Base-by-base conservation (phyloP, 2,113 vertebrate species). In the Eurypyga helias region DNA sequence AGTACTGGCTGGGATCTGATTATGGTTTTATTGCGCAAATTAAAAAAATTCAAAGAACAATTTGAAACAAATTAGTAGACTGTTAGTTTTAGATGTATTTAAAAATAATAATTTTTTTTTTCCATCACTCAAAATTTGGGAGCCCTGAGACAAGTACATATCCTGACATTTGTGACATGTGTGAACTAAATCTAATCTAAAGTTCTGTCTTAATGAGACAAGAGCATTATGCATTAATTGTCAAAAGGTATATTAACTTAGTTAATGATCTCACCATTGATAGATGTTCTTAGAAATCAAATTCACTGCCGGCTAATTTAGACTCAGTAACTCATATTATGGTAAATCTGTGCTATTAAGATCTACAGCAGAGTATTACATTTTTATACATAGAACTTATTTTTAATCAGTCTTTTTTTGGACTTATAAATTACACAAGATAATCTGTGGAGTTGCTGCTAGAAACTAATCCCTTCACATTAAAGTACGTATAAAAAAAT, bases 241-340 rank as follows among this genome's bases (percentile, higher is more conserved):
- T 75, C 34, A 76, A 89, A 76, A 24, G 13, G 14, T 65, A 48
- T 96, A 91, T 95, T 93, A 95, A 87, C 38, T 89, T 90, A 72
- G 38, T 88, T 93, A 87, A 80, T 72, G 66, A 91, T 69, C 70
- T 61, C 5, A 36, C 16, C 8, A 69, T 52, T 89, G 70, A 80
- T 17, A 82, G 10, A 87, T 75, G 8, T 46, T 66, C n/a, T 90
- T 33, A 71, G 72, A 84, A 87, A 89, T 54, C 46, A 46, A 87
- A 65, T 76, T 72, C 29, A 25, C 13, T 82, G 41, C 17, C 91
- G 82, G 6, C 19, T 57, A 66, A 78, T 8, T 72, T 72, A 34
- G 31, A 76, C 11, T 64, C 1, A 1, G 38, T 49, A 91, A 67
- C 23, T 88, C 11, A 61, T 25, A 17, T 17, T 49, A 62, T 15